Evolutionary conservation across 1,140 invertebrate species (phyloP), one percentile per base, ranked within the genome.

Genomic region (Drosophila ananassae): DNA sequence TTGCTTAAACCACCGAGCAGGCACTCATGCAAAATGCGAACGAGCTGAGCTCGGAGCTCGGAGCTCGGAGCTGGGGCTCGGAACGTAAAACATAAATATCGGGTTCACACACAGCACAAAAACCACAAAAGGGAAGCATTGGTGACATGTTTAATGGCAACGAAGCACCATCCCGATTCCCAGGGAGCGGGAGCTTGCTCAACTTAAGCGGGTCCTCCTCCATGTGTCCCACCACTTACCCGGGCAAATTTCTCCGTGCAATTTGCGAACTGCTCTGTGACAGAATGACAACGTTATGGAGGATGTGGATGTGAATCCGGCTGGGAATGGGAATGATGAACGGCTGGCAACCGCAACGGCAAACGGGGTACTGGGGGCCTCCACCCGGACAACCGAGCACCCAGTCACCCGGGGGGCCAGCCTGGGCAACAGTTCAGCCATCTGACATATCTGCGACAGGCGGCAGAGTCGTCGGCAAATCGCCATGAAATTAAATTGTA

Each of bases 401-500:
- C 17, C 17, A 17, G 13, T 13, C 34, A 37, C 34, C 34, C 32
- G 25, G 25, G 25, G 2, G 25, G 25, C 2, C 13, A 44, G 41
- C 17, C 17, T 58, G 48, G 22, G 50, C 2, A 46, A 52, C 80
- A 83, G 51, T 39, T 24, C 28, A 60, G 28, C 28, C 32, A 25
- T 21, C 61, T 57, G 62, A 59, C 50, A 75, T 66, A 75, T 64
- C 58, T 74, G 60, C 46, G 53, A 67, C 78, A 76, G 58, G 60
- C 73, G 48, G 60, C 41, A 73, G 55, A 48, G 37, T 59, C 64
- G 46, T 69, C 66, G 79, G 64, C 84, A 89, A 89, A 76, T 89
- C 79, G 83, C 74, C 82, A 85, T 79, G 71, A 85, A 87, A 85
- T 85, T 85, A 82, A 78, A 85, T 85, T 78, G 71, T 89, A 87